phyloP scores from a whole-genome alignment of 2,113 vertebrate genomes.

The Sturnira hondurensis region DNA sequence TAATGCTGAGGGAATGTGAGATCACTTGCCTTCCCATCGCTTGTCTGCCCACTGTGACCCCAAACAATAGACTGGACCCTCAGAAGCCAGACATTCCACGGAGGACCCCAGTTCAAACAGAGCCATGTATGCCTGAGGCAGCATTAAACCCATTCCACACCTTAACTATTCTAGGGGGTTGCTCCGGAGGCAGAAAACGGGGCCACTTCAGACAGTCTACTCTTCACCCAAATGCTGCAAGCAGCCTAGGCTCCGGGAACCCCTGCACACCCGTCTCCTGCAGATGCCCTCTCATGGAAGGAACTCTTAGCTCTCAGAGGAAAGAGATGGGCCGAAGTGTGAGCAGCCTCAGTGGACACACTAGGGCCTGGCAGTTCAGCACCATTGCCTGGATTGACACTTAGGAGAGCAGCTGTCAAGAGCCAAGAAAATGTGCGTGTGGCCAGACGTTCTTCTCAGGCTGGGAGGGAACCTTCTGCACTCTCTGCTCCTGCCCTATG shows the following conservation, averaged over 20 bases:
- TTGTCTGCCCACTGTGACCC: neutral
- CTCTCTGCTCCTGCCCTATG: rapidly evolving
- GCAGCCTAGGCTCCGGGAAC: neutral
- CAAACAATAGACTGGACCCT: neutral
- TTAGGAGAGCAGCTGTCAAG: neutral
- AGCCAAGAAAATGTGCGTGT: no score
- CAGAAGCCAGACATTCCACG: neutral
- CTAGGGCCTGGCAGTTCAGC: neutral
- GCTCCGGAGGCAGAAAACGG: neutral
- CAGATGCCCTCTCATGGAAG: neutral
- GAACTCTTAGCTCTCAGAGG: neutral
- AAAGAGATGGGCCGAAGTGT: neutral
- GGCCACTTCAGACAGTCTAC: neutral
- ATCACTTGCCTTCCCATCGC: neutral
- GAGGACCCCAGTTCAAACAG: no score
- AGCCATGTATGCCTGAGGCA: neutral
- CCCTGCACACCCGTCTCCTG: neutral
- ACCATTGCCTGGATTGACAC: neutral
- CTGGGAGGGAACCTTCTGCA: no score
- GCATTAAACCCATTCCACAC: neutral
- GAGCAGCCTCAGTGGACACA: neutral
- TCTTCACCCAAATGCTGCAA: neutral
- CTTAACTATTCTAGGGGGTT: neutral
- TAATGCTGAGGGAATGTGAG: neutral
- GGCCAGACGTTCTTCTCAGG: neutral